Evolutionary conservation across 2,797 vertebrate genomes (phyloP).

Genomic region (Bradypodion ventrale): DNA sequence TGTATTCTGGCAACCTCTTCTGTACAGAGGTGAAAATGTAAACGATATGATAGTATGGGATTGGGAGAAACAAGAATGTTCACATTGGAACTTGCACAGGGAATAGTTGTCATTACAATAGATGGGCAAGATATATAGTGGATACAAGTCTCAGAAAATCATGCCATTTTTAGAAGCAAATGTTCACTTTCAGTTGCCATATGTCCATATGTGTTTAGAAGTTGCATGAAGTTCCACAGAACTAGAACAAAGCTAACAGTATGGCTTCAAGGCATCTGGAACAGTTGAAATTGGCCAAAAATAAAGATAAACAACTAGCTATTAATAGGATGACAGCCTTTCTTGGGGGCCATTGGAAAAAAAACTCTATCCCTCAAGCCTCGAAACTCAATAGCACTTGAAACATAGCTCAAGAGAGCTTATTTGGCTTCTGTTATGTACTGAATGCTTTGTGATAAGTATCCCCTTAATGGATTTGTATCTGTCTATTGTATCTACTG

Average conservation of each 20-base stretch:
- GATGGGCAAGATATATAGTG: neutral
- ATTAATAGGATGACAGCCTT: slow-evolving; percentile 19
- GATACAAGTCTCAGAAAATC: neutral
- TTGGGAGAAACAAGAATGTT: too few relatives aligned
- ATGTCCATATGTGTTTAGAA: neutral
- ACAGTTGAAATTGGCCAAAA: neutral
- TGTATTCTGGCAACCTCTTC: neutral
- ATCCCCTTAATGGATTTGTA: too few relatives aligned
- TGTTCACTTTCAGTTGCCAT: slow-evolving; percentile 6
- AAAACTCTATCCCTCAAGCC: slow-evolving; percentile 1
- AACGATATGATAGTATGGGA: neutral
- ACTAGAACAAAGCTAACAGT: neutral
- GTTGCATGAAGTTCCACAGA: neutral
- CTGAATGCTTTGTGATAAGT: too few relatives aligned
- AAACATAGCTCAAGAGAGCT: slow-evolving; percentile 52
- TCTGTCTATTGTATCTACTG: too few relatives aligned
- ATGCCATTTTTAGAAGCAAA: neutral
- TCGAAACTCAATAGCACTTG: slow-evolving; percentile 49
- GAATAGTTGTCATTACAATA: neutral
- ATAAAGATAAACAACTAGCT: neutral
- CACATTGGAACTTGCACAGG: neutral
- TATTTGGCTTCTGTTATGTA: too few relatives aligned
- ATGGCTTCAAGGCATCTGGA: neutral
- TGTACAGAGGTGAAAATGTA: neutral
- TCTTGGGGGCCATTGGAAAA: slow-evolving; percentile 15